These are phyloP conservation scores for Ceriagrion tenellum DNA, from an alignment of 2,888 invertebrate genomes.

Conservation along the genomic window DNA sequence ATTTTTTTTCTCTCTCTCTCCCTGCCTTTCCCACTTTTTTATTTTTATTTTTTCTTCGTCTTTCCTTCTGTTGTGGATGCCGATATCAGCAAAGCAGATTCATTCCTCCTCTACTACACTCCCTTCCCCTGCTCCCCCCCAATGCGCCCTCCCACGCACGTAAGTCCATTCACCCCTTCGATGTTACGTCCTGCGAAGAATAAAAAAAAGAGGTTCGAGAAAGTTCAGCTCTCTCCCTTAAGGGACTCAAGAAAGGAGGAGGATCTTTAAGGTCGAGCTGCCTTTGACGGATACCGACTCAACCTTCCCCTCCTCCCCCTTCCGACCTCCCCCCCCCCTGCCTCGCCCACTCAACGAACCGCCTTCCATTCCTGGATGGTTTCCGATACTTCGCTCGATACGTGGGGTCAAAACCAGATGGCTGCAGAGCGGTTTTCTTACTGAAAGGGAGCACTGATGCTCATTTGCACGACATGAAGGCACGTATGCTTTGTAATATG, in stretches of 20 bases:
- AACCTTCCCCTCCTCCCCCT: not conserved
- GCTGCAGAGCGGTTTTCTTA: too few relatives aligned
- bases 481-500: too few relatives aligned
- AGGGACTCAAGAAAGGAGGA: not conserved
- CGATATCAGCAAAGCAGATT: slow-evolving; percentile 28
- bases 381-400: too few relatives aligned
- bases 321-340: not conserved
- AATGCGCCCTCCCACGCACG: not conserved
- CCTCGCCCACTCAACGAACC: too few relatives aligned
- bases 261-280: slow-evolving; percentile 8
- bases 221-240: slow-evolving; percentile 1
- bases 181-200: not conserved
- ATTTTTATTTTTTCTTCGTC: not conserved
- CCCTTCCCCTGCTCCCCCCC: too few relatives aligned
- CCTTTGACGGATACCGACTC: not conserved
- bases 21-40: not conserved
- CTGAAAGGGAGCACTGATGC: too few relatives aligned
- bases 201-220: not conserved
- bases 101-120: not conserved
- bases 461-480: too few relatives aligned
- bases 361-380: too few relatives aligned
- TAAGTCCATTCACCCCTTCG: slow-evolving; percentile 2
- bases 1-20: not conserved
- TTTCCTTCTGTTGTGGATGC: not conserved
- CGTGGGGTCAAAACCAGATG: too few relatives aligned